These are phyloP conservation scores for Pseudotriccus pelzelni DNA, from an alignment of 2,797 vertebrate genomes.

Conservation along the genomic window DNA sequence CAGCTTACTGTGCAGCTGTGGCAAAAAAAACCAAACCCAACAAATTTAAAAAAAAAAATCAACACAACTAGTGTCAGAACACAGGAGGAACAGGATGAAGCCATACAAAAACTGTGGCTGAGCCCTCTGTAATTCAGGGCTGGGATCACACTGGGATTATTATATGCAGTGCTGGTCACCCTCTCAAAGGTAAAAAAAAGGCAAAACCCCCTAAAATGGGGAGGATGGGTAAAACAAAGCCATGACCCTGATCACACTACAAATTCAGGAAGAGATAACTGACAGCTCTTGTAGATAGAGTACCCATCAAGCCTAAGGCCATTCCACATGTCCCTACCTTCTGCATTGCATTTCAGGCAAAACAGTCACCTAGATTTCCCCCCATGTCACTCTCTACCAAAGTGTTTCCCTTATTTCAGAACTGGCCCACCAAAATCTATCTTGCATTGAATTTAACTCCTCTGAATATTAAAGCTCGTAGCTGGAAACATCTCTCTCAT, in stretches of 20 bases:
- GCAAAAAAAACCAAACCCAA: background rate
- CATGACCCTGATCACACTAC: background rate
- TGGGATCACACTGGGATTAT: background rate
- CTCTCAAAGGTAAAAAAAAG: background rate
- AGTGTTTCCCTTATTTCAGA: background rate
- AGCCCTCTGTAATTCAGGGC: constrained; percentile 5
- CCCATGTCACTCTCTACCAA: background rate
- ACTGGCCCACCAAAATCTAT: background rate
- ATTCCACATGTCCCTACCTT: background rate
- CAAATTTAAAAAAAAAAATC: background rate
- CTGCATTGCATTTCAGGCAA: background rate
- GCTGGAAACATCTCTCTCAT: background rate
- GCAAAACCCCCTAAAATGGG: background rate
- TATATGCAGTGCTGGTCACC: background rate
- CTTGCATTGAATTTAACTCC: background rate
- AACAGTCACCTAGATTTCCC: background rate
- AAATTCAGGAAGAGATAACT: background rate
- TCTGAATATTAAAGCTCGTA: background rate
- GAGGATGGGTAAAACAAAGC: background rate
- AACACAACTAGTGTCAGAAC: background rate
- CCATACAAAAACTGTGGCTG: constrained; percentile 21
- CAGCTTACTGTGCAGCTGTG: constrained; percentile 53
- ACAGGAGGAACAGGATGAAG: constrained; percentile 20
- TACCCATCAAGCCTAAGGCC: background rate
- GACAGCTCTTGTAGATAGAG: background rate